A percentile compares a stretch with the other conserved stretches of the same genome.
Evolutionary conservation across 2,797 vertebrate genomes (phyloP).

Genomic region (Neosilurus mollespiculum): DNA sequence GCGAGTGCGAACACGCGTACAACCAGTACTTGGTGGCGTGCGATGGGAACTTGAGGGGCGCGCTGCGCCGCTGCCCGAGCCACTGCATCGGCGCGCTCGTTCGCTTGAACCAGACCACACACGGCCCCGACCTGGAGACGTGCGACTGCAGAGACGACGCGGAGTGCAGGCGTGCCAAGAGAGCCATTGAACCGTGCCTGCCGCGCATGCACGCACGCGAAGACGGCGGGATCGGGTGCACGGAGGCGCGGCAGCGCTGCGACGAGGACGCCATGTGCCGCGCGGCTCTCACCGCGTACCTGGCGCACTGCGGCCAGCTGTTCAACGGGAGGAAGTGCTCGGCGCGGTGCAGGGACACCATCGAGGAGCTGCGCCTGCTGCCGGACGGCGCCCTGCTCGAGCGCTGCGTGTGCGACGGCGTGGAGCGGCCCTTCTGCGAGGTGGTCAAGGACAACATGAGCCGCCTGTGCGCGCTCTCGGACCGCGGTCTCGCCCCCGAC

Average conservation of each 20-base stretch:
- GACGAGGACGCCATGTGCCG: slow-evolving; percentile 72
- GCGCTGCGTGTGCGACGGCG: slow-evolving; percentile 77
- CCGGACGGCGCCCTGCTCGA: slow-evolving; percentile 74
- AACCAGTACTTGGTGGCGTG: slow-evolving; percentile 73
- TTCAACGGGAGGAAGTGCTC: slow-evolving; percentile 81
- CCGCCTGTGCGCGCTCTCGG: slow-evolving; percentile 73
- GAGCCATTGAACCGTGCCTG: slow-evolving; percentile 75
- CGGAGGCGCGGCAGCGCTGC: slow-evolving; percentile 76
- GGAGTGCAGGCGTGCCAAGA: slow-evolving; percentile 71
- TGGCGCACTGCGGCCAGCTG: slow-evolving; percentile 79
- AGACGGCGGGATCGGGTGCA: slow-evolving; percentile 75
- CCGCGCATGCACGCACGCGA: slow-evolving; percentile 71
- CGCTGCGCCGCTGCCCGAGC: slow-evolving; percentile 73
- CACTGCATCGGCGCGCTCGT: slow-evolving; percentile 79
- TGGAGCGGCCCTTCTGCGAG: slow-evolving; percentile 80
- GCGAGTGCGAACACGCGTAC: slow-evolving; percentile 76
- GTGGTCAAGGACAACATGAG: slow-evolving; percentile 82
- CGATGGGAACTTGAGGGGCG: slow-evolving; percentile 69
- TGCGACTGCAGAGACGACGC: slow-evolving; percentile 75
- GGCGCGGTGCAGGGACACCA: slow-evolving; percentile 72
- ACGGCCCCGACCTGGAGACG: slow-evolving; percentile 74
- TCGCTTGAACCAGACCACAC: slow-evolving; percentile 73
- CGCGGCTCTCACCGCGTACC: slow-evolving; percentile 71
- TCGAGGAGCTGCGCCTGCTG: slow-evolving; percentile 76
- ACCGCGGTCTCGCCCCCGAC: slow-evolving; percentile 60